A percentile compares a stretch with the other conserved stretches of the same genome.
Conservation (phyloP, 2,888 invertebrate species). For the Cryptus viduatorius region DNA sequence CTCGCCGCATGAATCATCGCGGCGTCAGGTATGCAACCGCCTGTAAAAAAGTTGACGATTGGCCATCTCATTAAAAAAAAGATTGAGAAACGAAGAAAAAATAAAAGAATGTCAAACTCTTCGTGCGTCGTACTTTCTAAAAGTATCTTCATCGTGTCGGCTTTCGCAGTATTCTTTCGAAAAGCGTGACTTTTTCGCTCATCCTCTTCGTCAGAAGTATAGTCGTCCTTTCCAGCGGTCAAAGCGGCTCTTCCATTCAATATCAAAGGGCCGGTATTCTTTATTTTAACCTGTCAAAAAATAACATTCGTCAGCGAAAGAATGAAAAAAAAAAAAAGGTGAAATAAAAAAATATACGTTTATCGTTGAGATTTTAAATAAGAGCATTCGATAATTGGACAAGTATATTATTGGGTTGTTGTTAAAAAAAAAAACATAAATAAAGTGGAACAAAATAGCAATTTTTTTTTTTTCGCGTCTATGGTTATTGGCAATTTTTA, state of each 20-base stretch:
- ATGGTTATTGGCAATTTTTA: constrained; percentile 61
- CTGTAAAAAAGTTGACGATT: constrained; percentile 75
- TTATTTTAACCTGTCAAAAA: constrained; percentile 86
- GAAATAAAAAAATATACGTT: constrained; percentile 13
- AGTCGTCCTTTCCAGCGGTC: constrained; percentile 91
- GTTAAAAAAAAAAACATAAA: not conserved
- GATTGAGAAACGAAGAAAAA: not conserved
- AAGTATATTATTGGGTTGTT: constrained; percentile 31
- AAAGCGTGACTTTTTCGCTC: constrained; percentile 86
- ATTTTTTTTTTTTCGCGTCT: constrained; percentile 17
- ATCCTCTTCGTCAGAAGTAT: constrained; percentile 89
- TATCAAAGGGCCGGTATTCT: constrained; percentile 88
- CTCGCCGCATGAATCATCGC: constrained; percentile 99
- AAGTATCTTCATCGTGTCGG: constrained; percentile 92
- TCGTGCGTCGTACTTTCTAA: constrained; percentile 88
- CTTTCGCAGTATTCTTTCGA: constrained; percentile 80
- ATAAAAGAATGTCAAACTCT: not conserved
- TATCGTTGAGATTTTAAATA: constrained; percentile 35
- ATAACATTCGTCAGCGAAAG: constrained; percentile 8
- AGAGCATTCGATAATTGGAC: constrained; percentile 30
- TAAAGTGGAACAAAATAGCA: constrained; percentile 10
- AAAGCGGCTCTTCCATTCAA: constrained; percentile 93
- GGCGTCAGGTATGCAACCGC: constrained; percentile 98
- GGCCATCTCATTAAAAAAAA: not conserved
- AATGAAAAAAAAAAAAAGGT: not conserved